Base-by-base conservation (phyloP, 2,888 invertebrate species). In the Melanostoma scalare region DNA sequence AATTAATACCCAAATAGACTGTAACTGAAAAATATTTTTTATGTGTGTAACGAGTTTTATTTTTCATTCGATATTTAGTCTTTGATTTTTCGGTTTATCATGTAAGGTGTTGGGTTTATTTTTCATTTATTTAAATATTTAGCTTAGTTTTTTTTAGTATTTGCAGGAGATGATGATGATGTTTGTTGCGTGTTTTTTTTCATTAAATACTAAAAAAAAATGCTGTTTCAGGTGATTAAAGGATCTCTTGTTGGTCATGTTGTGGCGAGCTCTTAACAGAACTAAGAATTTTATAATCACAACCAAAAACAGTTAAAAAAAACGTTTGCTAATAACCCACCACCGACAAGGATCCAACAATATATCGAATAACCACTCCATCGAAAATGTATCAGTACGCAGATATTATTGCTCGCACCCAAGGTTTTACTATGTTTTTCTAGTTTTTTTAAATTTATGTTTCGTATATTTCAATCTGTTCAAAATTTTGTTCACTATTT, bases 341-440 rank as follows among this genome's bases (percentile, higher is more conserved):
- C 85, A 80, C 61, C 40, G 63, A 80, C 71, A 75, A 80, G 31
- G 61, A 38, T 71, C 86, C 85, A 88, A 85, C 89, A 90, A 90
- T 89, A 87, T 88, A 87, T 89, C 90, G 89, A 88, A 89, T 89
- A 89, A 89, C 89, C 89, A 89, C 89, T 88, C 88, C 88, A 89
- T 88, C 87, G 88, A 88, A 87, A 88, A 88, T 88, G 89, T 89
- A 89, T 90, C 91, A 91, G 90, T 91, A 91, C 91, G 89, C 91
- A 91, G 89, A 91, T 91, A 91, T 91, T 91, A 91, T 91, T 91
- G 90, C 91, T 91, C 91, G 91, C 91, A 91, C 89, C 91, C 91
- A 90, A 87, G 87, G 84, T 78, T 75, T 79, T 86, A 46, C 36
- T 74, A 20, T 78, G 38, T 40, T 75, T 31, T 72, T 63, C 42